phyloP scores from a whole-genome alignment of 2,888 invertebrate species.

The Acholoe squamosa region DNA sequence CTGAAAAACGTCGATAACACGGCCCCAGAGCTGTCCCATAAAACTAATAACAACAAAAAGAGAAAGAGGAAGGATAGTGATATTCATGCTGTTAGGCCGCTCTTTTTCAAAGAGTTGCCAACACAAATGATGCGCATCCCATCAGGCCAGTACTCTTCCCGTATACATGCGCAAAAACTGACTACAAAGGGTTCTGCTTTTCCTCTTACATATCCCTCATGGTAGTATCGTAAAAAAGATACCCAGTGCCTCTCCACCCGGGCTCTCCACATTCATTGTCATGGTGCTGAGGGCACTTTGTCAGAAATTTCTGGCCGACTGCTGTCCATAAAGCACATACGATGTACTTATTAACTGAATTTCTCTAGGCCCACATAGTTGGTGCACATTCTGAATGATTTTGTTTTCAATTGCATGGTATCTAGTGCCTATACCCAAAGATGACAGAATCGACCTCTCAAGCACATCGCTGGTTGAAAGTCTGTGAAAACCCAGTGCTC shows the following conservation, averaged over 20 bases:
- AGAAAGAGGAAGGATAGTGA: background rate
- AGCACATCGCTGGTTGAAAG: too few relatives aligned
- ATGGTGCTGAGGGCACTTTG: background rate
- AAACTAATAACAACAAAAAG: background rate
- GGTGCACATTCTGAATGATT: too few relatives aligned
- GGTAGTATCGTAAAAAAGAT: background rate
- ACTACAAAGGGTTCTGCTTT: constrained; percentile 19
- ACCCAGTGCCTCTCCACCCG: background rate
- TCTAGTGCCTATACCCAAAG: too few relatives aligned
- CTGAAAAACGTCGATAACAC: constrained; percentile 47
- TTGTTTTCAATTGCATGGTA: too few relatives aligned
- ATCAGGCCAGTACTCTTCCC: background rate
- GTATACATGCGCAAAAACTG: background rate
- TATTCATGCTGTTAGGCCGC: constrained; percentile 23
- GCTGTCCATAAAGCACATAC: background rate
- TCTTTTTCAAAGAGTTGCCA: background rate
- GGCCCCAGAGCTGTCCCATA: background rate
- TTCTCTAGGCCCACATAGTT: too few relatives aligned
- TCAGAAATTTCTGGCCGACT: background rate
- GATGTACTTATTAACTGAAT: too few relatives aligned
- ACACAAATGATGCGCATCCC: background rate
- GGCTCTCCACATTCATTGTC: background rate
- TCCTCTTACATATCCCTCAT: background rate
- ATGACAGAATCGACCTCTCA: too few relatives aligned
- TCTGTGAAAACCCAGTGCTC: too few relatives aligned